Conservation (phyloP, 2,888 invertebrate genomes). For the Netelia fuscicornis region DNA sequence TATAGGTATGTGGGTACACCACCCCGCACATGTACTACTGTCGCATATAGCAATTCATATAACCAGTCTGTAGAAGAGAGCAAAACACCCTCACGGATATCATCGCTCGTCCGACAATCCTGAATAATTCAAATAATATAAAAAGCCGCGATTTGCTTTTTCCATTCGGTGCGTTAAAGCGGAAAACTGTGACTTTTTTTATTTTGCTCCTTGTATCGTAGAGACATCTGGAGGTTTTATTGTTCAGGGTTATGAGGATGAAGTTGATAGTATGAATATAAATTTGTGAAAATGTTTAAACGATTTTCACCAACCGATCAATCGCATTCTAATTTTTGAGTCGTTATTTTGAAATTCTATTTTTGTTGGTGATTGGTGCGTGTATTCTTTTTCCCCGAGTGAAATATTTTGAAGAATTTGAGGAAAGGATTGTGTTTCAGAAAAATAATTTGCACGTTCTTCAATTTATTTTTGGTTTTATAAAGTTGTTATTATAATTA, state of each 20-base stretch:
- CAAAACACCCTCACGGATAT: constrained; percentile 47
- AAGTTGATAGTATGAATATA: constrained; percentile 25
- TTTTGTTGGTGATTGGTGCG: neutral
- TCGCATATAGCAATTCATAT: constrained; percentile 9
- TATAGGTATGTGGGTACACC: constrained; percentile 5
- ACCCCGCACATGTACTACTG: constrained; percentile 24
- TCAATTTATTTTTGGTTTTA: no score
- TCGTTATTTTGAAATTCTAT: neutral
- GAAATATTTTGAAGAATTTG: no score
- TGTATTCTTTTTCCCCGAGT: neutral
- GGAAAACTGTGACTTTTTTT: constrained; percentile 17
- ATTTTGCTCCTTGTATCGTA: constrained; percentile 12
- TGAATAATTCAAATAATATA: constrained; percentile 64
- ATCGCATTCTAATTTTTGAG: constrained; percentile 8
- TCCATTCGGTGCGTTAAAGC: constrained; percentile 20
- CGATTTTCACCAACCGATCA: constrained; percentile 26
- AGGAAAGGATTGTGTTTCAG: no score
- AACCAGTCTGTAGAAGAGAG: constrained; percentile 13
- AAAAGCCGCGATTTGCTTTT: constrained; percentile 57
- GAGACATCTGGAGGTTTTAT: constrained; percentile 19
- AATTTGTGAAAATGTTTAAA: constrained; percentile 41
- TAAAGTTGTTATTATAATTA: no score
- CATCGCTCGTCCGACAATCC: constrained; percentile 35
- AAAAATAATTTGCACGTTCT: no score
- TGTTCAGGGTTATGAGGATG: constrained; percentile 20